These are phyloP conservation scores for Euglossa dilemma DNA, from an alignment of 1,140 invertebrate species.

Conservation along the genomic window DNA sequence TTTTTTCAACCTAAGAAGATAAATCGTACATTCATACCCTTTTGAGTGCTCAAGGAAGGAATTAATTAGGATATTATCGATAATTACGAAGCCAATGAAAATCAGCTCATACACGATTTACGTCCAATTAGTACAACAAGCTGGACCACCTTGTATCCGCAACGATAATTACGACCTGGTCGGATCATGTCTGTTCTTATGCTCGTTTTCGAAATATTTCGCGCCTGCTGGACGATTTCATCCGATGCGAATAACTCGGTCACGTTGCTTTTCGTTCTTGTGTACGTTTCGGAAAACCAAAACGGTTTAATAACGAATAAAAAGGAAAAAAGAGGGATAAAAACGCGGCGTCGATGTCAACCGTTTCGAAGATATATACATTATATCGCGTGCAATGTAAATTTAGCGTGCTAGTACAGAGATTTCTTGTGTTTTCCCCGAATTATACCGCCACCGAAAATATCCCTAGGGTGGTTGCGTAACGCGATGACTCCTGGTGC, in stretches of 20 bases:
- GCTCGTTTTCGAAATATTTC: not conserved
- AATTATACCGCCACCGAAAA: slow-evolving; percentile 37
- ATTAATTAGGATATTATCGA: not conserved
- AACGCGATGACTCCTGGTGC: slow-evolving; percentile 19
- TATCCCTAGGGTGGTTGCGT: slow-evolving; percentile 35
- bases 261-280: not conserved
- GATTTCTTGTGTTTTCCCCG: slow-evolving; percentile 29
- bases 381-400: slow-evolving; percentile 26
- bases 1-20: no score
- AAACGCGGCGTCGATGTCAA: no score
- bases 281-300: not conserved
- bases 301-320: no score
- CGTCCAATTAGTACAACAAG: not conserved
- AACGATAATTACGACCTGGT: not conserved
- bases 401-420: slow-evolving; percentile 38
- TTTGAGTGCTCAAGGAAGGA: not conserved
- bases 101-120: slow-evolving; percentile 3
- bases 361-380: not conserved
- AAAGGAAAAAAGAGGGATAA: not conserved
- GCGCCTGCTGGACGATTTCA: no score
- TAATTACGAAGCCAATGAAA: not conserved
- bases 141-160: not conserved
- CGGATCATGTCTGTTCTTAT: not conserved
- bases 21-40: not conserved
- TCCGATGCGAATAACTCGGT: not conserved